These are phyloP conservation scores for Bombus consobrinus DNA, from an alignment of 1,140 invertebrate genomes.

Conservation along the genomic window DNA sequence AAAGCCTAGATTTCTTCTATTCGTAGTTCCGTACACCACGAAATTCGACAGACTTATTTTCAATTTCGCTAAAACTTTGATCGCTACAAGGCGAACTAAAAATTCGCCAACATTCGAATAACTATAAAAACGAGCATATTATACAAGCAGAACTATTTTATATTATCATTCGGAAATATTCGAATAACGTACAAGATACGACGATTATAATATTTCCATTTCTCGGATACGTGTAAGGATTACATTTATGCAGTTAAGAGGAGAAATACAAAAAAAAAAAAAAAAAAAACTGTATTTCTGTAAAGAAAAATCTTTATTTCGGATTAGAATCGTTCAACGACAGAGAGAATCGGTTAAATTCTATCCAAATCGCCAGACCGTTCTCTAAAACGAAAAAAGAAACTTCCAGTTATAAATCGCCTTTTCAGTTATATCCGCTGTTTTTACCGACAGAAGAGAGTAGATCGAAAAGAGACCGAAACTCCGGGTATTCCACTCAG, in stretches of 20 bases:
- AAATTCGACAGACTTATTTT: background rate
- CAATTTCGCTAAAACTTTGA: background rate
- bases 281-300: no score
- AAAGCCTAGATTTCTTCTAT: background rate
- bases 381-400: background rate
- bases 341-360: constrained; percentile 8
- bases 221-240: no score
- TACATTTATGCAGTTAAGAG: background rate
- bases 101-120: background rate
- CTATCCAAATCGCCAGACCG: background rate
- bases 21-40: background rate
- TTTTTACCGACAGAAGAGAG: background rate
- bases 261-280: background rate
- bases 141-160: no score
- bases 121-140: background rate
- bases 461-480: constrained; percentile 11
- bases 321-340: background rate
- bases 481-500: background rate
- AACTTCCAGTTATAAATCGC: constrained; percentile 34
- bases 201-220: background rate
- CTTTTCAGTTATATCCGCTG: constrained; percentile 6
- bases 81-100: background rate
- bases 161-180: background rate
- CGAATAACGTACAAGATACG: background rate
- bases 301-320: background rate